Base-by-base conservation (phyloP, 2,797 vertebrate genomes). In the Eutrigla gurnardus region DNA sequence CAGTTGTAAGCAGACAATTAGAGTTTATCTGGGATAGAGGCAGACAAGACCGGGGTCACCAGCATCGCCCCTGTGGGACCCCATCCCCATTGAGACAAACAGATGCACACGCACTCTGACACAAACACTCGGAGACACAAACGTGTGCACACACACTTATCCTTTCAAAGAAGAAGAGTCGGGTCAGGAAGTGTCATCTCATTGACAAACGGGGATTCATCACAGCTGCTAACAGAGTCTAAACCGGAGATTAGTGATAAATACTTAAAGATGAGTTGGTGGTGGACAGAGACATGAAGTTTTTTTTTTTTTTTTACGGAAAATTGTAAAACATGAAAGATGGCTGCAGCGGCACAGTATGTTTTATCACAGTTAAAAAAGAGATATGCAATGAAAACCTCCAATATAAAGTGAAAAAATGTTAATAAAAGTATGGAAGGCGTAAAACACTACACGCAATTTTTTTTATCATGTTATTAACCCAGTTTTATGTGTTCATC, bases 1-100 rank as follows among this genome's bases (percentile, higher is more conserved):
- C 95, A 96, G 95, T 96, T 95, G 95, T 96, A 95, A 92, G 93
- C 92, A 95, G 94, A 95, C 95, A 96, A 96, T 96, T 95, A 95
- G 94, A 95, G 94, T 96, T 95, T 95, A 96, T 95, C 94, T 94
- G 94, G 86, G 92, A 95, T 95, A 95, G 95, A 95, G 85, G 91
- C 92, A 95, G 94, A 96, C 95, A 95, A 95, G 94, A 84, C 91
- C 59, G 92, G 93, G 95, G 95, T 96, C 95, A 96, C 80, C 82
- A 91, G 89, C 89, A 25, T 91, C 81, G 62, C 86, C 94, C 95
- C 94, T 83, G 75, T 87, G 94, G 93, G 95, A 95, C 93, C 80
- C 80, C 75, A 58, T 81, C 85, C 25, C 93, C 92, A 91, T 91
- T 94, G 91, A 94, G 91, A 89, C 84, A 93, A 93, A 93, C 93